Percentiles rank a stretch among this genome's conserved stretches.
Evolutionary conservation across 2,797 vertebrate genomes (phyloP).

Genomic region (Rhynchonycteris naso): DNA sequence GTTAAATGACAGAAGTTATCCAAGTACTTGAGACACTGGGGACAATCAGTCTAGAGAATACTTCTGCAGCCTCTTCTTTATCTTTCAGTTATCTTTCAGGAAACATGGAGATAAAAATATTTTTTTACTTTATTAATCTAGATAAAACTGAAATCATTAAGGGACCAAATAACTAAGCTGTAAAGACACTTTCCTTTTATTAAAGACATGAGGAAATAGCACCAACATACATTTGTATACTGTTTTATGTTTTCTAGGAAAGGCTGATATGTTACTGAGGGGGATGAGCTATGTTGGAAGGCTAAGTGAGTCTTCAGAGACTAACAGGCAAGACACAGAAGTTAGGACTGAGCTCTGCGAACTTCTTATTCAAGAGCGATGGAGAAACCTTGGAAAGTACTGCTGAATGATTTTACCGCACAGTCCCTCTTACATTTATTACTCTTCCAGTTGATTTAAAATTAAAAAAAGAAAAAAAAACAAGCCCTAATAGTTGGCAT

Average conservation of each 20-base stretch:
- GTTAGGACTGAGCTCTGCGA: not conserved
- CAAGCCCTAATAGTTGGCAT: not conserved
- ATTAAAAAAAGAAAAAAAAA: not conserved
- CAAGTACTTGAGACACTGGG: not conserved
- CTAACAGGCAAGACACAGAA: not conserved
- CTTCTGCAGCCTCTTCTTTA: not conserved
- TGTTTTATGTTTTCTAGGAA: not conserved
- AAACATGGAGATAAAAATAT: not conserved
- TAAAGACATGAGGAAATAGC: not conserved
- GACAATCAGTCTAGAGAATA: not conserved
- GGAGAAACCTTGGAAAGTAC: not conserved
- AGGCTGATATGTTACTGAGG: not conserved
- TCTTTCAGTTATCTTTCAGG: constrained; percentile 25
- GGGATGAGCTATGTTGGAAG: not conserved
- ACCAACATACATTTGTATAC: not conserved
- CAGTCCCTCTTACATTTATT: not conserved
- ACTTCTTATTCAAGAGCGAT: not conserved
- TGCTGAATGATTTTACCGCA: not conserved
- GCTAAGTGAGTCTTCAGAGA: not conserved
- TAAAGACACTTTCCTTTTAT: not conserved
- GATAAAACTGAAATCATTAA: not conserved
- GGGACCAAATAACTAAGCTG: not conserved
- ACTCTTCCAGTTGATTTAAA: not conserved
- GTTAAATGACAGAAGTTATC: not conserved
- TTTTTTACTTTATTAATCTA: not conserved